A percentile compares a stretch with the other conserved stretches of the same genome.
These are phyloP conservation scores for Andrena fulva DNA, from an alignment of 2,888 invertebrate genomes.

Conservation along the genomic window DNA sequence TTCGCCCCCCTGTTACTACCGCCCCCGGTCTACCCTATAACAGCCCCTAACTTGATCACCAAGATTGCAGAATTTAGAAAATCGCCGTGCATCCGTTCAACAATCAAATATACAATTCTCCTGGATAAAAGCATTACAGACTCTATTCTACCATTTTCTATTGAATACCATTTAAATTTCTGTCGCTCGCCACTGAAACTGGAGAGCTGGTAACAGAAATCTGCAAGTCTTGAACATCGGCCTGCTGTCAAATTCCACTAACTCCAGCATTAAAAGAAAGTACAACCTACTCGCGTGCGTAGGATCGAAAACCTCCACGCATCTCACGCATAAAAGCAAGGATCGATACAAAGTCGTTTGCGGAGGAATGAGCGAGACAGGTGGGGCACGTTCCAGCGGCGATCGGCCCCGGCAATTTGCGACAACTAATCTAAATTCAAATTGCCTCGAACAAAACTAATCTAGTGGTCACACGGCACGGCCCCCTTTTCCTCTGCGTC, in stretches of 20 bases:
- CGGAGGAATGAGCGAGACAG: constrained; percentile 52
- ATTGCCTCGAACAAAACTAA: constrained; percentile 84
- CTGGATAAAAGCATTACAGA: no score
- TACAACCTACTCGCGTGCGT: no score
- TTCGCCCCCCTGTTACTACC: no score
- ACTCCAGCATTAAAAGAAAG: no score
- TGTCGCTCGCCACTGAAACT: no score
- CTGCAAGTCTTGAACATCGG: no score
- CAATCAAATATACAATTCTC: background rate
- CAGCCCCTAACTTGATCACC: background rate
- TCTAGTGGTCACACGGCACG: constrained; percentile 77
- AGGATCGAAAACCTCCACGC: background rate
- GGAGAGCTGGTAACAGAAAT: no score
- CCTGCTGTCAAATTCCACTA: no score
- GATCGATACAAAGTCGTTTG: constrained; percentile 13
- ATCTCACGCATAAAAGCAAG: background rate
- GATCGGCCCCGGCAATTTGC: constrained; percentile 81
- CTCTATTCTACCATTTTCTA: no score
- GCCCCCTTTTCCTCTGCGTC: constrained; percentile 60
- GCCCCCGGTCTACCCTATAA: no score
- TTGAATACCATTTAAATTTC: no score
- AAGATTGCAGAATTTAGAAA: background rate
- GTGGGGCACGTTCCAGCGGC: constrained; percentile 57
- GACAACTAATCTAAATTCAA: constrained; percentile 85
- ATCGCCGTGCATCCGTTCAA: background rate